Conservation (phyloP, 2,797 vertebrate species). For the Sebastes oblongus region DNA sequence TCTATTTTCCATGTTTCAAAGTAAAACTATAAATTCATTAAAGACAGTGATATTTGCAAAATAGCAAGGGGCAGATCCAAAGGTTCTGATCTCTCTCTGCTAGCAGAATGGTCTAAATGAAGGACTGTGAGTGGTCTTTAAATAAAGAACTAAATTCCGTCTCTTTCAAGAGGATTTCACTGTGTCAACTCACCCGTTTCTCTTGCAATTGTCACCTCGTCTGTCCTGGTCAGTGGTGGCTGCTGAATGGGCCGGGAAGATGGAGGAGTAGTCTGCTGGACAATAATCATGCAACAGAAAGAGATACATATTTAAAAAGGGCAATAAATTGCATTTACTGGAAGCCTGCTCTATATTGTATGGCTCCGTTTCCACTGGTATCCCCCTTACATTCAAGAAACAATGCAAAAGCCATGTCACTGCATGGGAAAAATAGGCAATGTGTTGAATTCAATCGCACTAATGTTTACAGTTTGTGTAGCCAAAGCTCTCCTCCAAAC, state of each 20-base stretch:
- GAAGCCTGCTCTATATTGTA: background rate
- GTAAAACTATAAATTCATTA: background rate
- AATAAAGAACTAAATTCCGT: background rate
- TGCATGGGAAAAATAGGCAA: constrained; percentile 15
- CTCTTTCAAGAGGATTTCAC: background rate
- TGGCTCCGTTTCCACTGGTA: background rate
- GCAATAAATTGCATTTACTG: background rate
- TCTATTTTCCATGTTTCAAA: background rate
- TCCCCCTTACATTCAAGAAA: background rate
- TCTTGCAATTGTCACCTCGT: constrained; percentile 12
- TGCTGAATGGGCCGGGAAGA: constrained; percentile 76
- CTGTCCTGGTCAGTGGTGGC: constrained; percentile 70
- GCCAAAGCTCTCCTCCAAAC: background rate
- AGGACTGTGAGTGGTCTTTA: background rate
- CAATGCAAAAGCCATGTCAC: background rate
- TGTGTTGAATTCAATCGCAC: background rate
- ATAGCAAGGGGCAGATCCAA: background rate
- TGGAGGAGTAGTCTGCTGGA: constrained; percentile 69
- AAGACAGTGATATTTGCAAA: background rate
- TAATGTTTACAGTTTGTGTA: constrained; percentile 29
- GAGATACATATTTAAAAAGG: background rate
- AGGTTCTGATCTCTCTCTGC: background rate
- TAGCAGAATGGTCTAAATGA: background rate
- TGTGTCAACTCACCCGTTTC: constrained; percentile 65
- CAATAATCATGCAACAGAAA: constrained; percentile 2